Evolutionary conservation across 2,888 invertebrate genomes (phyloP), one percentile per base, ranked within the genome.

Genomic region (Seladonia tumulorum): DNA sequence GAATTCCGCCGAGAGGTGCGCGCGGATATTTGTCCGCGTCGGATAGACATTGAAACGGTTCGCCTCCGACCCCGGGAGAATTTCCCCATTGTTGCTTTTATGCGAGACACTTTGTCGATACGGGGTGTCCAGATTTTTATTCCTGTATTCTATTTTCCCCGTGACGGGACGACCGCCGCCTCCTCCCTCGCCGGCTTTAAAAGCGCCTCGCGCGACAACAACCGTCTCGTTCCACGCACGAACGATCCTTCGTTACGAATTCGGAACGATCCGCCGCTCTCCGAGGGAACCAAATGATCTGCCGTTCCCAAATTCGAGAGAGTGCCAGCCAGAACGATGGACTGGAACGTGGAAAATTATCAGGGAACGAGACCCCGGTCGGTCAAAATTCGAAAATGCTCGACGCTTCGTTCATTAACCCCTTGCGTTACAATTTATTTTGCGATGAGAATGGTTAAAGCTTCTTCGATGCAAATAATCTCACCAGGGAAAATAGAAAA

Each of bases 21-120:
- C 66, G 29, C 35, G 35, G 76, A 79, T 88, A 87, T 88, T 87
- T 80, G 74, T 66, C 49, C 72, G 74, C 81, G 79, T 81, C 77
- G 75, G 84, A n/a, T 74, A 81, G 83, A 76, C 66, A 22, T 25
- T 74, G 45, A 66, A 83, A 80, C 68, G 68, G 68, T 66, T 53
- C 53, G 60, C 73, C 63, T n/a, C 72, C 29, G 35, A 39, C 35
- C 39, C n/a, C 70, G 78, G 45, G 79, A 80, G 47, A 75, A 76
- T 84, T 47, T 81, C n/a, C 72, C 53, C 45, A 29, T 39, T 73
- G 49, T 88, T 75, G 79, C 72, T 82, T 70, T 78, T 79, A 68
- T 60, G 35, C 71, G 16, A 53, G 53, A 39, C 66, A 66, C 66
- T 35, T 66, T 35, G 66, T 35, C 66, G 66, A 66, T 66, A 66